Base-by-base conservation (phyloP, 2,113 vertebrate genomes). In the Syrrhaptes paradoxus region DNA sequence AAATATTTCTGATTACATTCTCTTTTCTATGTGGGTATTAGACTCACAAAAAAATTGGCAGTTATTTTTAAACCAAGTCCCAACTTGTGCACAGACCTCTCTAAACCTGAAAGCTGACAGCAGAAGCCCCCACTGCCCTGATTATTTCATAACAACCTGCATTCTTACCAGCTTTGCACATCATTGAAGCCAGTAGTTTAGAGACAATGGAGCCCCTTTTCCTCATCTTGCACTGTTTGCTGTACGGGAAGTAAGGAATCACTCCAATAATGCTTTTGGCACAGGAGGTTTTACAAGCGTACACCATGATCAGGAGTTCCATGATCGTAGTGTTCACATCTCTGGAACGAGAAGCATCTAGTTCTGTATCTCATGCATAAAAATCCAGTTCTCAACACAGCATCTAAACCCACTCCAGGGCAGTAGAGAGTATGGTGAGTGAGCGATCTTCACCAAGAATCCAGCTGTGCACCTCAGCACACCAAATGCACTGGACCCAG, bases 221-320 rank as follows among this genome's bases (percentile, higher is more conserved):
- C 86, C 99, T 98, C 99, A 99, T 99, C 98, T 99, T 99, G 93
- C 99, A 99, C 97, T 99, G 99, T 96, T 99, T 99, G 98, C 99
- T 99, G 97, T 99, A 99, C 4, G 99, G 99, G 95, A 99, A 99
- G 98, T 99, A 99, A 21, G 99, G 99, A 46, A 99, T 98, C 95
- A 99, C 99, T 2, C 99, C 99, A 1, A 99, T 99, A 85, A 99
- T 99, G 98, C 99, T 99, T 70, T 98, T 98, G 79, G 99, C 99
- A 66, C 99, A 99, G 34, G 99, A 99, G 14, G 99, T 99, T 98
- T 99, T 98, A 94, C 99, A 99, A 0, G 99, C 99, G 4, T 99
- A 99, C 70, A 99, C 99, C 99, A 99, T 99, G 96, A 99, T 99
- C 90, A 99, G 98, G 87, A 99, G 98, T 90, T 99, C 99, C 99